phyloP scores from a whole-genome alignment of 2,113 vertebrate genomes.

The Cyprinodon brontotheroides region DNA sequence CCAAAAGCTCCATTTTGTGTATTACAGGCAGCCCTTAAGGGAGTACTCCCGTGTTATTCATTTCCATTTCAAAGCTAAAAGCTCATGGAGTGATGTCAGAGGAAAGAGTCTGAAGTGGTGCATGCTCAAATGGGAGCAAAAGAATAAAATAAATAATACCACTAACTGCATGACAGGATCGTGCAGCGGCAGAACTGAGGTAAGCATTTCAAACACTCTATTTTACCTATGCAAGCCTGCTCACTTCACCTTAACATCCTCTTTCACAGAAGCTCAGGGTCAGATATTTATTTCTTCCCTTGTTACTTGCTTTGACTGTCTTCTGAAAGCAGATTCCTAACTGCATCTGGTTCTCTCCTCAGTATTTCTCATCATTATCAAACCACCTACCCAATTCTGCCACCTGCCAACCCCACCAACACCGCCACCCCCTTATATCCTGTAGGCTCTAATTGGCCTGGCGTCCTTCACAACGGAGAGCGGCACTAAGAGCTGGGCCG shows the following conservation, averaged over 20 bases:
- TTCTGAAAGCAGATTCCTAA: slow-evolving; percentile 27
- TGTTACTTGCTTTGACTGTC: slow-evolving; percentile 44
- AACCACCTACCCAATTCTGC: slow-evolving; percentile 35
- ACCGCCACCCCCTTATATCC: slow-evolving; percentile 15
- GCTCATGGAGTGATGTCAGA: slow-evolving; percentile 59
- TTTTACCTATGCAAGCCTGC: not conserved
- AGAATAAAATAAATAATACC: slow-evolving; percentile 55
- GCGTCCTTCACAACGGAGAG: slow-evolving; percentile 60
- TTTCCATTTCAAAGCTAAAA: slow-evolving; percentile 77
- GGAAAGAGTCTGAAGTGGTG: slow-evolving; percentile 53
- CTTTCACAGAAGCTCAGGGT: slow-evolving; percentile 53
- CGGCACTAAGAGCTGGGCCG: slow-evolving; percentile 32
- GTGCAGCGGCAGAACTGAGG: slow-evolving; percentile 27
- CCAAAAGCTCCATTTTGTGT: slow-evolving; percentile 70
- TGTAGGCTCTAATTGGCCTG: slow-evolving; percentile 65
- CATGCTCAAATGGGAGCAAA: slow-evolving; percentile 37
- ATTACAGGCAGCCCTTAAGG: slow-evolving; percentile 56
- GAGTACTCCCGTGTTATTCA: slow-evolving; percentile 64
- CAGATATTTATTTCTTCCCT: slow-evolving; percentile 41
- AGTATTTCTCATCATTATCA: slow-evolving; percentile 34
- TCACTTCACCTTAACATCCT: not conserved
- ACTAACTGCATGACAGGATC: slow-evolving; percentile 24
- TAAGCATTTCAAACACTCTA: slow-evolving; percentile 24
- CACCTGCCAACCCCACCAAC: slow-evolving; percentile 11
- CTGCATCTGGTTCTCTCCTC: slow-evolving; percentile 2